These are phyloP conservation scores for Leptopilina boulardi DNA, from an alignment of 1,140 invertebrate species.

Conservation along the genomic window DNA sequence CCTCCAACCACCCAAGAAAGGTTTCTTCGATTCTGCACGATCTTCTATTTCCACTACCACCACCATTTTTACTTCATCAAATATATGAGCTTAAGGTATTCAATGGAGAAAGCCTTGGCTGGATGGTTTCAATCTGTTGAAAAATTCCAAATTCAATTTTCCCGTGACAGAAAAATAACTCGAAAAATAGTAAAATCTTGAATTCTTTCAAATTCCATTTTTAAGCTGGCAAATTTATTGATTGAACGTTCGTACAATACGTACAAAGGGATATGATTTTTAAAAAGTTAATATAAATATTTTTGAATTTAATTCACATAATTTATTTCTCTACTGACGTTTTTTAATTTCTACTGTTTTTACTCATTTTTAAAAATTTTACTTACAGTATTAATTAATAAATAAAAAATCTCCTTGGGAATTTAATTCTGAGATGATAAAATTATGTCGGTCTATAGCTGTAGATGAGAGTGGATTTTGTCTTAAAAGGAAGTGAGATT, in stretches of 20 bases:
- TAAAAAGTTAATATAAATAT: too few relatives aligned
- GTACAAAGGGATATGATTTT: too few relatives aligned
- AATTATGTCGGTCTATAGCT: too few relatives aligned
- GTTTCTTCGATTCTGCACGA: slow-evolving; percentile 74
- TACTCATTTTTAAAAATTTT: too few relatives aligned
- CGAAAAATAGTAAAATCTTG: neutral
- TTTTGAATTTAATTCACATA: too few relatives aligned
- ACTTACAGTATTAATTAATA: too few relatives aligned
- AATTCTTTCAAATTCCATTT: neutral
- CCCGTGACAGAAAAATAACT: neutral
- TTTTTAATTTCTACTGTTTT: too few relatives aligned
- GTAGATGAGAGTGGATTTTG: neutral
- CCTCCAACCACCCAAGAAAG: slow-evolving; percentile 79
- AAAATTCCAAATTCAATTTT: slow-evolving; percentile 1
- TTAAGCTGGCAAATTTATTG: too few relatives aligned
- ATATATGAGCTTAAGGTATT: slow-evolving; percentile 10
- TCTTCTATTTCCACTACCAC: slow-evolving; percentile 80
- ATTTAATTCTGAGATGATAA: too few relatives aligned
- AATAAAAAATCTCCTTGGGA: too few relatives aligned
- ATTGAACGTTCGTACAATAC: too few relatives aligned
- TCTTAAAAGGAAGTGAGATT: slow-evolving; percentile 2
- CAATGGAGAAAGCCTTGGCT: neutral
- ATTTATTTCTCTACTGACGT: too few relatives aligned
- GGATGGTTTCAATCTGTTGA: neutral
- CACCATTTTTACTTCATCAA: slow-evolving; percentile 52